These are phyloP conservation scores for Solea solea DNA, from an alignment of 2,113 vertebrate genomes.

Conservation along the genomic window DNA sequence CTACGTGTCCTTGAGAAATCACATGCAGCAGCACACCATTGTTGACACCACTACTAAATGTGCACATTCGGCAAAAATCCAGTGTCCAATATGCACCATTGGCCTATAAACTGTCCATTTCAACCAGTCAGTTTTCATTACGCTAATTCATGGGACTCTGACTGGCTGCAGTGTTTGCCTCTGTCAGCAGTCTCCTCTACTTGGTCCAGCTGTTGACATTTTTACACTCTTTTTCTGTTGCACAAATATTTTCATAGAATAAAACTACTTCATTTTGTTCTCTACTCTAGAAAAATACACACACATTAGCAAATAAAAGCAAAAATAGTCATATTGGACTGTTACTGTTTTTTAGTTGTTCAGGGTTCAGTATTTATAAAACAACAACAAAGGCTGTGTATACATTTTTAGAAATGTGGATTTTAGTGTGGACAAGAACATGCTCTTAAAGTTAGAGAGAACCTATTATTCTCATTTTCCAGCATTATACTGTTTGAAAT, in stretches of 20 bases:
- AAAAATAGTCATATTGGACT: not conserved
- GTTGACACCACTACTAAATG: not conserved
- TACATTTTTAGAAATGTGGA: too few species aligned
- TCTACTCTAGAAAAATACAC: too few species aligned
- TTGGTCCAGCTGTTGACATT: not conserved
- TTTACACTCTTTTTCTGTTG: not conserved
- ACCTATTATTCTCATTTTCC: too few species aligned
- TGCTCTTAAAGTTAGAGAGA: too few species aligned
- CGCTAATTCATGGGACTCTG: not conserved
- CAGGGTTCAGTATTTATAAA: too few species aligned
- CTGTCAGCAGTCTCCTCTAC: constrained; percentile 1
- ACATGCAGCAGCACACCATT: not conserved
- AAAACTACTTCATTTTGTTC: too few species aligned
- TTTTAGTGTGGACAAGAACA: too few species aligned
- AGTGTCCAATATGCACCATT: not conserved
- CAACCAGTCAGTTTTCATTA: constrained; percentile 8
- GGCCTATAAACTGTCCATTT: not conserved
- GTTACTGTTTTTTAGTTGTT: too few species aligned
- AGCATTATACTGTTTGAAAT: too few species aligned
- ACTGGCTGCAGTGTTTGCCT: not conserved
- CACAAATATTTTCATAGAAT: not conserved
- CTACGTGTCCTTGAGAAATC: not conserved
- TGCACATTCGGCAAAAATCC: not conserved
- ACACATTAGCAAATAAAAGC: not conserved
- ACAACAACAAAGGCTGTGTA: too few species aligned